Conservation (phyloP, 2,888 invertebrate species). For the Cryptus viduatorius region DNA sequence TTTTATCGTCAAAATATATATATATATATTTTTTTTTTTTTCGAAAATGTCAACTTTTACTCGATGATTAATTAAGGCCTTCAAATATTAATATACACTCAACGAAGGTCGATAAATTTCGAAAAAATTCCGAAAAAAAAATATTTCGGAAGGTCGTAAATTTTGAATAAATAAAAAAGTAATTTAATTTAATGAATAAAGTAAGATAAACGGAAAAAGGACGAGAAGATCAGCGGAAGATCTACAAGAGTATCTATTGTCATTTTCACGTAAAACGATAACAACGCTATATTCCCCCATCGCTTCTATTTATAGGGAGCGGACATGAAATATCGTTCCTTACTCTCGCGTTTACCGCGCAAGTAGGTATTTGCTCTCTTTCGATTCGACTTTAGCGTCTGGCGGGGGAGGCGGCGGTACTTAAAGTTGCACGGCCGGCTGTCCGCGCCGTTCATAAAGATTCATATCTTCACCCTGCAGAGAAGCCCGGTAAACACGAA, state of each 20-base stretch:
- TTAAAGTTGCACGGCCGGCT: slow-evolving; percentile 63
- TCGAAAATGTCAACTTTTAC: no score
- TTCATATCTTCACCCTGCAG: slow-evolving; percentile 58
- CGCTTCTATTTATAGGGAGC: slow-evolving; percentile 62
- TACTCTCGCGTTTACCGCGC: slow-evolving; percentile 44
- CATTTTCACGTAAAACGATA: slow-evolving; percentile 29
- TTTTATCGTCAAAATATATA: no score
- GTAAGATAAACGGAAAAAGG: slow-evolving; percentile 15
- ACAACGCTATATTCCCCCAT: slow-evolving; percentile 33
- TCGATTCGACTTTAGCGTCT: slow-evolving; percentile 58
- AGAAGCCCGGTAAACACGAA: not conserved
- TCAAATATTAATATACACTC: no score
- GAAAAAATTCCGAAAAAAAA: no score
- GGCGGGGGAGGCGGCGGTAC: slow-evolving; percentile 50
- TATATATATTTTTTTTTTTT: no score
- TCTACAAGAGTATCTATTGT: slow-evolving; percentile 26
- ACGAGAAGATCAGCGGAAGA: slow-evolving; percentile 32
- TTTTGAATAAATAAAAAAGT: no score
- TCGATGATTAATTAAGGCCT: no score
- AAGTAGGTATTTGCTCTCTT: slow-evolving; percentile 62
- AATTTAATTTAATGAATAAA: not conserved
- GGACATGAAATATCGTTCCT: slow-evolving; percentile 64
- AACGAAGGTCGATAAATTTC: no score
- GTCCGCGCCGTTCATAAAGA: slow-evolving; percentile 64
- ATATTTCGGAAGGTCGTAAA: no score